These are phyloP conservation scores for Crenuchus spilurus DNA, from an alignment of 2,797 vertebrate genomes.

Conservation along the genomic window DNA sequence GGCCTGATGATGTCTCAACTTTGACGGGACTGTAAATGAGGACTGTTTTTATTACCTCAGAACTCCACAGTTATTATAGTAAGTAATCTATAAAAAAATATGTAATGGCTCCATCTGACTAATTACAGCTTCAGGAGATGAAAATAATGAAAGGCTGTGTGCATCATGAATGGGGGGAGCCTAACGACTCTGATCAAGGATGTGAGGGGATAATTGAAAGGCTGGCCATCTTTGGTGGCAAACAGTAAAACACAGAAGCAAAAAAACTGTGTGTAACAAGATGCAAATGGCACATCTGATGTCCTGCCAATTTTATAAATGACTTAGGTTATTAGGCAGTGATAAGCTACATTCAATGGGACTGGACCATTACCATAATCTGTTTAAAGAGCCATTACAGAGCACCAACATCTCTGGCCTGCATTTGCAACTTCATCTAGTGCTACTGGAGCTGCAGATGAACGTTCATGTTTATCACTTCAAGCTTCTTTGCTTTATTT, in stretches of 20 bases:
- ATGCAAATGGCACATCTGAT: constrained; percentile 63
- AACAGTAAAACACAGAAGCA: constrained; percentile 1
- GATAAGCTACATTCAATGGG: constrained; percentile 69
- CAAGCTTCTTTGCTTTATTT: too few species aligned
- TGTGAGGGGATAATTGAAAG: constrained; percentile 14
- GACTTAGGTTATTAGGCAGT: constrained; percentile 60
- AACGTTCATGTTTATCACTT: too few species aligned
- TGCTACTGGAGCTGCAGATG: not conserved
- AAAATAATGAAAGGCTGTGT: not conserved
- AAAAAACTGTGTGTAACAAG: constrained; percentile 49
- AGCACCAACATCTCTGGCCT: constrained; percentile 48
- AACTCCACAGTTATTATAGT: not conserved
- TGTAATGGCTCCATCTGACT: not conserved
- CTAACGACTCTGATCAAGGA: not conserved
- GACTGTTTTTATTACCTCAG: not conserved
- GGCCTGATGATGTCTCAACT: not conserved
- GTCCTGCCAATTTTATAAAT: constrained; percentile 68
- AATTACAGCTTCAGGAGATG: not conserved
- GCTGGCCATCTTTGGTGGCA: not conserved
- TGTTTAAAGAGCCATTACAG: constrained; percentile 66
- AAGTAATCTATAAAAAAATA: constrained; percentile 1
- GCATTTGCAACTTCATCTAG: constrained; percentile 33
- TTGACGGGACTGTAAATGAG: not conserved
- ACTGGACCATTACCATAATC: constrained; percentile 53
- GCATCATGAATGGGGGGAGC: not conserved